Conservation (phyloP, 2,797 vertebrate species). For the Cygnus olor region DNA sequence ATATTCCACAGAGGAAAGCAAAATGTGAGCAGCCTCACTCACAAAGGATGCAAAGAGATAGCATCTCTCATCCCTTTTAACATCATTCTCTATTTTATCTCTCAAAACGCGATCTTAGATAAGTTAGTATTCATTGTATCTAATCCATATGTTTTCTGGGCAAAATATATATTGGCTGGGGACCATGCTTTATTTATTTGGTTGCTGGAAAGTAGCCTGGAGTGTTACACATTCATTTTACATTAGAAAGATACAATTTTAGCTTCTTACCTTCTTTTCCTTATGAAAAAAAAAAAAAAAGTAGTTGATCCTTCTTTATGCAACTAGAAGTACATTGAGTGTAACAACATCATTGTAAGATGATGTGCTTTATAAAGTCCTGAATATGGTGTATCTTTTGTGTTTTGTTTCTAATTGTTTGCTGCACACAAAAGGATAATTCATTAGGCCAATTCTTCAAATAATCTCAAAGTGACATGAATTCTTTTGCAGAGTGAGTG, state of each 20-base stretch:
- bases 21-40: not conserved
- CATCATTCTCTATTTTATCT: not conserved
- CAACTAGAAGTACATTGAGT: conserved; percentile 33
- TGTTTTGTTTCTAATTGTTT: conserved; percentile 67
- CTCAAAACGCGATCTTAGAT: not conserved
- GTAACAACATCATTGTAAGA: conserved; percentile 54
- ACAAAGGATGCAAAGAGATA: not conserved
- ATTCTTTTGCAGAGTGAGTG: conserved; percentile 75
- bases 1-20: not conserved
- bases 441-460: conserved; percentile 73
- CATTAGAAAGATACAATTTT: conserved; percentile 7
- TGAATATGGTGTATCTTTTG: conserved; percentile 62
- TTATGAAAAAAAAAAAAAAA: not conserved
- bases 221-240: not conserved
- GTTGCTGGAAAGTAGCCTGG: not conserved
- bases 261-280: not conserved
- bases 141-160: not conserved
- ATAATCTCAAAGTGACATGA: conserved; percentile 77
- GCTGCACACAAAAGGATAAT: conserved; percentile 70
- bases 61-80: not conserved
- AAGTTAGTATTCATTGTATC: not conserved
- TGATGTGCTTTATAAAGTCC: conserved; percentile 50
- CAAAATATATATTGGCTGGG: not conserved
- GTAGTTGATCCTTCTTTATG: conserved; percentile 6
- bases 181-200: not conserved